These are phyloP conservation scores for Phenganax subtilis DNA, from an alignment of 92 coral and sea anemone genomes.

Conservation along the genomic window DNA sequence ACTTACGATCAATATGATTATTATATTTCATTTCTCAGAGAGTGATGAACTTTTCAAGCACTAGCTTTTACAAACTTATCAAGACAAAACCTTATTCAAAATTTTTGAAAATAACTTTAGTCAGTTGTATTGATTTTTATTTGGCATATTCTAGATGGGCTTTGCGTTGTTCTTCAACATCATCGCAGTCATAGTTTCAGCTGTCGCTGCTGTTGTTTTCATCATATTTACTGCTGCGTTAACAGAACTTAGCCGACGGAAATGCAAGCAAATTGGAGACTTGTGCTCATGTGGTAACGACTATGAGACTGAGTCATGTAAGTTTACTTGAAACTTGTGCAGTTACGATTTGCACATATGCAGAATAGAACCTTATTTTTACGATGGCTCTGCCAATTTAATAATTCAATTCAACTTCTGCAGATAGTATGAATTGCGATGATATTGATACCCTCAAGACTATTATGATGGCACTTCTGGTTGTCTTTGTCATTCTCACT, in stretches of 20 bases:
- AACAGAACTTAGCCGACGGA: background rate
- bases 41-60: background rate
- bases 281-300: background rate
- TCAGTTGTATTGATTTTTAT: background rate
- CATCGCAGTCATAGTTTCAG: constrained; percentile 6
- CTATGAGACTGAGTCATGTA: background rate
- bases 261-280: background rate
- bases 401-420: background rate
- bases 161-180: constrained; percentile 33
- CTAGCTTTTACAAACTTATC: background rate
- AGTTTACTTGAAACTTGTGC: background rate
- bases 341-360: background rate
- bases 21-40: background rate
- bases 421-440: background rate
- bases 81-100: background rate
- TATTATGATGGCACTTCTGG: background rate
- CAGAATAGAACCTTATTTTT: background rate
- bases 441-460: background rate
- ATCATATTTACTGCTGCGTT: background rate
- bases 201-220: background rate
- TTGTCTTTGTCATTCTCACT: background rate
- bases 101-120: background rate
- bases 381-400: background rate
- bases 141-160: constrained; percentile 11
- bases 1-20: too few species aligned